Conservation (phyloP, 2,888 invertebrate genomes). For the Netelia fuscicornis region DNA sequence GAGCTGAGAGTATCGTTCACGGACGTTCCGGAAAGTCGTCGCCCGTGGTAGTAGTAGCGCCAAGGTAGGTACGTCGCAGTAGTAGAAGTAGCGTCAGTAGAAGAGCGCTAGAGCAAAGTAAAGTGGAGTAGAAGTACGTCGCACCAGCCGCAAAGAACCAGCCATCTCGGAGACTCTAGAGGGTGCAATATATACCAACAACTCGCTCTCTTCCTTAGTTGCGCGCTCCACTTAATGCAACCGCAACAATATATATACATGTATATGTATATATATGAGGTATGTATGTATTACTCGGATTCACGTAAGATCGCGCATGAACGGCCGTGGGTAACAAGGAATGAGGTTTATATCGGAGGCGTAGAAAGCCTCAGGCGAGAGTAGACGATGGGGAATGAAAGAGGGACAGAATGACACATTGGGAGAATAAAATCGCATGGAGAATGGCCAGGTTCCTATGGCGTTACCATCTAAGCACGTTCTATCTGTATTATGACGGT, state of each 20-base stretch:
- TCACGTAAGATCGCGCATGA: constrained; percentile 23
- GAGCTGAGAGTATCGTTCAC: constrained; percentile 42
- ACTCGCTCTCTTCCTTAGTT: constrained; percentile 29
- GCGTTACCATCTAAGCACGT: constrained; percentile 55
- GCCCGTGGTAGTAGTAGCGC: not conserved
- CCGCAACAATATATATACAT: not conserved
- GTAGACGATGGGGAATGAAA: constrained; percentile 4
- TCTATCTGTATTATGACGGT: not conserved
- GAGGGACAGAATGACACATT: not conserved
- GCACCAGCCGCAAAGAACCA: constrained; percentile 57
- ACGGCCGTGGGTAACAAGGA: constrained; percentile 34
- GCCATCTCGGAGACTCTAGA: constrained; percentile 32
- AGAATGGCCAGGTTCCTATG: constrained; percentile 64
- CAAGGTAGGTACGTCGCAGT: constrained; percentile 34
- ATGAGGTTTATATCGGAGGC: constrained; percentile 34
- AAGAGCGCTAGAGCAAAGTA: constrained; percentile 29
- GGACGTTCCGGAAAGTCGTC: constrained; percentile 40
- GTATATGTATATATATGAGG: not conserved
- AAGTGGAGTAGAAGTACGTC: constrained; percentile 55
- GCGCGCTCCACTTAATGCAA: constrained; percentile 12
- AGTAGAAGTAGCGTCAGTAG: constrained; percentile 32
- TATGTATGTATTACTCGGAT: constrained; percentile 10
- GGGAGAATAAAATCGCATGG: constrained; percentile 30
- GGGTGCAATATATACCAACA: constrained; percentile 29
- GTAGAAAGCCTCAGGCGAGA: constrained; percentile 26